phyloP scores from a whole-genome alignment of 1,140 invertebrate species.

The Lordiphosa collinella region DNA sequence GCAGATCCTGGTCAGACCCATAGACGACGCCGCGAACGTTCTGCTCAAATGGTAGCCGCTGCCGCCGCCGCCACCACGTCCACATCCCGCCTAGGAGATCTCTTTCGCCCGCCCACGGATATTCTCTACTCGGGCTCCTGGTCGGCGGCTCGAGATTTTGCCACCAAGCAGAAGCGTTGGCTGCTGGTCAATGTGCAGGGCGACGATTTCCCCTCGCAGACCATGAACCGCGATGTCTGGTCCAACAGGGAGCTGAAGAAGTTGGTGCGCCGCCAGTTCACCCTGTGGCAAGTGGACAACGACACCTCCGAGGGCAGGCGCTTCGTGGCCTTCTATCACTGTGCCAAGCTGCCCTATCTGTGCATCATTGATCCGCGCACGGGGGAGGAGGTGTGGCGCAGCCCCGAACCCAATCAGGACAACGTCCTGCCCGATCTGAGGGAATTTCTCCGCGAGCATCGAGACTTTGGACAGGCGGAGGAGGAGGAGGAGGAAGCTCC shows the following conservation, averaged over 20 bases:
- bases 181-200: constrained; percentile 90
- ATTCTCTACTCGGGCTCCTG: constrained; percentile 86
- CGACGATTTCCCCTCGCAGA: constrained; percentile 87
- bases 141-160: constrained; percentile 83
- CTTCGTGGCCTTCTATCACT: constrained; percentile 87
- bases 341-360: constrained; percentile 85
- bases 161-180: constrained; percentile 85
- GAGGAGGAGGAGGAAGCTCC: constrained; percentile 48
- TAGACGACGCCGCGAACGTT: constrained; percentile 48
- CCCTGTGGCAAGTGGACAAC: constrained; percentile 90
- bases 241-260: constrained; percentile 84
- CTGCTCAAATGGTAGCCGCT: constrained; percentile 58
- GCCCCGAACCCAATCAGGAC: constrained; percentile 53
- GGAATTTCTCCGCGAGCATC: constrained; percentile 62
- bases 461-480: constrained; percentile 48
- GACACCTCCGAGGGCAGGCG: constrained; percentile 85
- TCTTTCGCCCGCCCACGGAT: constrained; percentile 88
- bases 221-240: constrained; percentile 90
- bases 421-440: constrained; percentile 57
- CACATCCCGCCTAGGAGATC: constrained; percentile 84
- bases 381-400: constrained; percentile 82
- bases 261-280: constrained; percentile 86
- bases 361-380: constrained; percentile 89
- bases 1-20: constrained; percentile 47
- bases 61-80: constrained; percentile 20